Evolutionary conservation across 2,113 vertebrate genomes (phyloP), one percentile per base, ranked within the genome.

Genomic region (Trematocara macrostoma): DNA sequence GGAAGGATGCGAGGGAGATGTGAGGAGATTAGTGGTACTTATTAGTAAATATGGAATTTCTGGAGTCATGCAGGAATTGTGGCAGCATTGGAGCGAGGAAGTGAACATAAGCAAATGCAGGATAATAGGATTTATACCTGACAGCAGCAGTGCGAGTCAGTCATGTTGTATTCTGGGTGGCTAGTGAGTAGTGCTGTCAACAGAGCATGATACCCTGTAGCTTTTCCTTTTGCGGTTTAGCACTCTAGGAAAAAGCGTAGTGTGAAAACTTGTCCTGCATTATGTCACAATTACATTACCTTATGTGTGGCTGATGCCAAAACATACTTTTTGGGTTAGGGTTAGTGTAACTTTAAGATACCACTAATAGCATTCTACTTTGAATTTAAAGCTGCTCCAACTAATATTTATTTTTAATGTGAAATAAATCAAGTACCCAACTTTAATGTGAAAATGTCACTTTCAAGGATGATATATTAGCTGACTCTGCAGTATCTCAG

Each of bases 1-100:
- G 74, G 55, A 71, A 81, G 45, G 71, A 83, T 40, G 23, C 38
- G 16, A 49, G 42, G 83, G 71, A 69, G 52, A 23, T 81, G 6
- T n/a, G 40, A 82, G 26, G 38, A 31, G 31, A 81, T 85, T 78
- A 64, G 86, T 78, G 84, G 57, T 80, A 16, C 14, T 71, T 57
- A 57, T 42, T 47, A 91, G 64, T 55, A 42, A 84, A 80, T 89
- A 40, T 84, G n/a, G 64, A 79, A 81, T 88, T 84, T 67, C 56
- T 90, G 76, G 64, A 51, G 40, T 53, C 59, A 29, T 3, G 35
- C 6, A 8, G 45, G 47, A 47, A 78, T 40, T 81, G 69, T 20
- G 29, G 38, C 71, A 15, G 47, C 56, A 49, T 49, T 78, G 69
- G 38, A 81, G 61, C 34, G 40, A 56, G 26, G 45, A 78, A 74